Evolutionary conservation across 2,888 invertebrate genomes (phyloP), one percentile per base, ranked within the genome.

Genomic region (Palloptera scutellata): DNA sequence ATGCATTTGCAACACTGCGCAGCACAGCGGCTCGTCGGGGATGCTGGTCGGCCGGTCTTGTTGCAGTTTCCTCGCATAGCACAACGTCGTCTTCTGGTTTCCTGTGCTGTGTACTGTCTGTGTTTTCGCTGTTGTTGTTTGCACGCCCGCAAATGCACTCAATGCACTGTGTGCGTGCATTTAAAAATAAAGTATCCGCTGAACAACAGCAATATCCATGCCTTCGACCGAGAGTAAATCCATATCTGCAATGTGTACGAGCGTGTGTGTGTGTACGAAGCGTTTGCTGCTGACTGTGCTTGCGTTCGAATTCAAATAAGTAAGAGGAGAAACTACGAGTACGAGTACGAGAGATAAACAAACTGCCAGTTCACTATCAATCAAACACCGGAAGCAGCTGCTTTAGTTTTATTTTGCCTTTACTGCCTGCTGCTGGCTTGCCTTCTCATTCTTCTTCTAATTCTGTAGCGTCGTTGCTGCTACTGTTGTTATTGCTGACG

Each of bases 301-400:
- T 30, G 30, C 6, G 30, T 30, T 4, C 30, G 30, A 30, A 30
- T 30, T 30, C 30, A 6, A 30, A 30, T 30, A 30, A 4, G 30
- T 30, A 30, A 4, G 30, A 4, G 30, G 6, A 30, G 30, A 30
- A 30, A 30, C 30, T 30, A 30, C 30, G 30, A 30, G 30, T 30
- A 30, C 59, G 58, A 64, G 59, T 64, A 58, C 64, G 58, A 59
- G 64, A 63, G 58, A 66, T 68, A 68, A 63, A 81, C 80, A 81
- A 82, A 83, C 83, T 81, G 82, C 80, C 84, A 84, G 81, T 79
- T 81, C 78, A 83, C 83, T 83, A 83, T 83, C 84, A 84, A 84
- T 83, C 84, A 84, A 84, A 83, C 81, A 84, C 83, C 83, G 83
- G 83, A 83, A 83, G 84, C 84, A 82, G 84, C 84, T 84, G 84